These are phyloP conservation scores for Oryzias javanicus DNA, from an alignment of 2,113 vertebrate genomes.

Conservation along the genomic window DNA sequence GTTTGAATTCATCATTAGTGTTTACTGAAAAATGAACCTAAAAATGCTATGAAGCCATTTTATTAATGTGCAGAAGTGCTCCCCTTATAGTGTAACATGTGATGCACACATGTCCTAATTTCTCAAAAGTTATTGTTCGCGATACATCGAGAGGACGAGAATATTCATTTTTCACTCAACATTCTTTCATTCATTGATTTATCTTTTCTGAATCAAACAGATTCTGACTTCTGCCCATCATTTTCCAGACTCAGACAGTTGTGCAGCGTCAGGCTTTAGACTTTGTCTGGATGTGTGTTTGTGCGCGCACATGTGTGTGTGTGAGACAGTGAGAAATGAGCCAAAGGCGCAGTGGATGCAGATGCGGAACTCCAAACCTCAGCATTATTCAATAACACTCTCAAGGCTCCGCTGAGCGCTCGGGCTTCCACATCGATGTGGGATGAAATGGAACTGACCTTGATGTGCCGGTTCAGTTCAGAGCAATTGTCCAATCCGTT, in stretches of 20 bases:
- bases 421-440: constrained; percentile 6
- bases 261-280: constrained; percentile 53
- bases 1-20: too few species aligned
- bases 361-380: constrained; percentile 23
- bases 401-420: constrained; percentile 8
- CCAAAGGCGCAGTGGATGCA: constrained; percentile 3
- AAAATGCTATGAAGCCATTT: too few species aligned
- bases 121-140: too few species aligned
- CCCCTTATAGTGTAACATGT: too few species aligned
- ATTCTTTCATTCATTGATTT: background rate
- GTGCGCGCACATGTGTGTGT: constrained; percentile 6
- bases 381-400: constrained; percentile 24
- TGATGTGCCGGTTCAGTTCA: constrained; percentile 6
- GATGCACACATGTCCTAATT: too few species aligned
- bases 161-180: too few species aligned
- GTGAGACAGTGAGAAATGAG: constrained; percentile 14
- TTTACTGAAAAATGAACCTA: too few species aligned
- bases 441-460: constrained; percentile 13
- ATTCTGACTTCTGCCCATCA: constrained; percentile 8
- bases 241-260: constrained; percentile 39
- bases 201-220: background rate
- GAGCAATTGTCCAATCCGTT: background rate
- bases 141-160: too few species aligned
- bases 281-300: constrained; percentile 5
- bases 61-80: too few species aligned